These are phyloP conservation scores for Drosophila anomalata DNA, from an alignment of 2,888 invertebrate genomes.

Conservation along the genomic window DNA sequence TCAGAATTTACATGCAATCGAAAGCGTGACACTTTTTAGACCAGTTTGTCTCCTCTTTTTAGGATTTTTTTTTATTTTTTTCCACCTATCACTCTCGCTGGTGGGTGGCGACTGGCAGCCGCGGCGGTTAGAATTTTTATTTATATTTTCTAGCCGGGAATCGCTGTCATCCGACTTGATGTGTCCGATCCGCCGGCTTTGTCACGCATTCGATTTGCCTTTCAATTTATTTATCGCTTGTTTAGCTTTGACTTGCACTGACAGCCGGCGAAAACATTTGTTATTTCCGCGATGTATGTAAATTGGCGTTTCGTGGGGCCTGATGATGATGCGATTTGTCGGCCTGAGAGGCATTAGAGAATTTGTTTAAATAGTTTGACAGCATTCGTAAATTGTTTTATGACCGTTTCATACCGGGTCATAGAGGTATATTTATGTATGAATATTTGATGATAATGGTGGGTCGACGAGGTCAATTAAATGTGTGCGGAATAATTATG, in stretches of 20 bases:
- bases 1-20: constrained; percentile 67
- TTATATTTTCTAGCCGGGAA: constrained; percentile 34
- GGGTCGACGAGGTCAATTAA: constrained; percentile 36
- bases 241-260: constrained; percentile 40
- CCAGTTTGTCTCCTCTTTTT: constrained; percentile 12
- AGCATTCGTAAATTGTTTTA: constrained; percentile 33
- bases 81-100: constrained; percentile 50
- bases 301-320: constrained; percentile 9
- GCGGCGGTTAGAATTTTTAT: constrained; percentile 53
- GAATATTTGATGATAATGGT: constrained; percentile 38
- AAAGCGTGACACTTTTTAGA: constrained; percentile 47
- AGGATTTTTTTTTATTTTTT: constrained; percentile 19
- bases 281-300: constrained; percentile 19
- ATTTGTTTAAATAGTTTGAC: constrained; percentile 45
- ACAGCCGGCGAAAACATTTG: constrained; percentile 49
- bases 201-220: constrained; percentile 45
- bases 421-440: constrained; percentile 15
- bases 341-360: constrained; percentile 28
- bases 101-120: constrained; percentile 17
- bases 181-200: constrained; percentile 26
- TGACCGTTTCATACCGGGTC: constrained; percentile 26
- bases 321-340: constrained; percentile 37
- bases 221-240: constrained; percentile 40
- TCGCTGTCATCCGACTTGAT: constrained; percentile 18
- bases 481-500: constrained; percentile 20